Conservation (phyloP, 1,140 invertebrate genomes). For the Drosophila elegans region DNA sequence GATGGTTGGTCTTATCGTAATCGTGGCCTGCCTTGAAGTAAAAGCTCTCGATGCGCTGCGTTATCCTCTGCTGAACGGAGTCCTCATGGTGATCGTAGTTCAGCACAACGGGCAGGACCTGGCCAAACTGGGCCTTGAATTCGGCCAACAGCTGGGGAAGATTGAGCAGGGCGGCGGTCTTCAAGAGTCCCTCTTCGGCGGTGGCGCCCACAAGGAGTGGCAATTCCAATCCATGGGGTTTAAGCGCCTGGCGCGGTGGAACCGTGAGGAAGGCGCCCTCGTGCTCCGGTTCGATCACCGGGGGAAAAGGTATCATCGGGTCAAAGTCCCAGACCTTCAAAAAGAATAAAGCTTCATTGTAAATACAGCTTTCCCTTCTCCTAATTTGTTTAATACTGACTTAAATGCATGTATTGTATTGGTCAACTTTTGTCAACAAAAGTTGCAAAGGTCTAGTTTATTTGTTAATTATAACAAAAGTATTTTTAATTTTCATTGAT, state of each 20-base stretch:
- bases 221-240: conserved; percentile 86
- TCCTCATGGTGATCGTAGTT: conserved; percentile 87
- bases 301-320: conserved; percentile 91
- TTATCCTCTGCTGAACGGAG: conserved; percentile 84
- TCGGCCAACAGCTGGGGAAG: conserved; percentile 85
- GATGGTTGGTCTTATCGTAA: conserved; percentile 85
- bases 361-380: background rate
- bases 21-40: conserved; percentile 86
- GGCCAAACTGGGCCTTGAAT: conserved; percentile 86
- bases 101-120: conserved; percentile 87
- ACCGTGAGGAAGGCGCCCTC: conserved; percentile 89
- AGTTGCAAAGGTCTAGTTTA: background rate
- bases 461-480: conserved; percentile 4
- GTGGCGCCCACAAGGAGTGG: conserved; percentile 89
- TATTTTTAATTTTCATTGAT: background rate
- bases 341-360: background rate
- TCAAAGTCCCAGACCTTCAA: conserved; percentile 88
- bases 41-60: conserved; percentile 86
- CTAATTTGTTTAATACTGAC: conserved; percentile 10
- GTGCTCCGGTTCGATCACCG: conserved; percentile 88
- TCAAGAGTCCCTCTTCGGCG: conserved; percentile 89
- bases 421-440: background rate
- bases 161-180: conserved; percentile 86
- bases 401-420: background rate
- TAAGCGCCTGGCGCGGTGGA: conserved; percentile 85